A percentile compares a stretch with the other conserved stretches of the same genome.
Evolutionary conservation across 2,113 vertebrate genomes (phyloP).

Genomic region (Hirundichthys speculiger): DNA sequence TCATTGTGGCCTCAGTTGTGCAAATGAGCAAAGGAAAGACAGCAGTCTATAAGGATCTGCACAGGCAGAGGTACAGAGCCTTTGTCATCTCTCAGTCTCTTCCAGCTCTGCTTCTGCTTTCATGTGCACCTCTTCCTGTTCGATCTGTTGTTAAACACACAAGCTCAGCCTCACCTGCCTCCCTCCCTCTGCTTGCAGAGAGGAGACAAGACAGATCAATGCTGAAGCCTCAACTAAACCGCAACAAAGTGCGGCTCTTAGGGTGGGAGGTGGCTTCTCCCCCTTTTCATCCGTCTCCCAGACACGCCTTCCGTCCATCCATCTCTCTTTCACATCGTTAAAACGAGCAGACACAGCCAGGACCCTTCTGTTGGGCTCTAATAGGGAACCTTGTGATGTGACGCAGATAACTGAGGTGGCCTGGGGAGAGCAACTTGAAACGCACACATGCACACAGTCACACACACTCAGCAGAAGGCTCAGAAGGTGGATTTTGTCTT

Average conservation of each 20-base stretch:
- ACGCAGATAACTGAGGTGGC: constrained; percentile 74
- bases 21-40: background rate
- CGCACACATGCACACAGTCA: constrained; percentile 17
- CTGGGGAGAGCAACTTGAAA: constrained; percentile 77
- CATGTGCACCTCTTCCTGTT: constrained; percentile 50
- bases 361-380: constrained; percentile 75
- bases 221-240: constrained; percentile 71
- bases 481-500: constrained; percentile 81
- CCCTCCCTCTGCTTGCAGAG: constrained; percentile 35
- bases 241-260: constrained; percentile 45
- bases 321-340: constrained; percentile 61
- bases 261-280: constrained; percentile 47
- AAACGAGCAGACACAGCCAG: constrained; percentile 65
- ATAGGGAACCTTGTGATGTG: constrained; percentile 76
- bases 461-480: constrained; percentile 43
- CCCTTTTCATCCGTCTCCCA: constrained; percentile 50
- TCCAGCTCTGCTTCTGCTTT: constrained; percentile 33
- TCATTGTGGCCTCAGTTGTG: constrained; percentile 3
- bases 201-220: constrained; percentile 75
- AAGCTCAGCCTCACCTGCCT: constrained; percentile 64
- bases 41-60: constrained; percentile 6
- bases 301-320: constrained; percentile 42
- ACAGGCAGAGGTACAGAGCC: constrained; percentile 32
- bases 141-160: constrained; percentile 66
- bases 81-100: constrained; percentile 31